phyloP scores from a whole-genome alignment of 2,797 vertebrate genomes.

The Astyanax mexicanus region DNA sequence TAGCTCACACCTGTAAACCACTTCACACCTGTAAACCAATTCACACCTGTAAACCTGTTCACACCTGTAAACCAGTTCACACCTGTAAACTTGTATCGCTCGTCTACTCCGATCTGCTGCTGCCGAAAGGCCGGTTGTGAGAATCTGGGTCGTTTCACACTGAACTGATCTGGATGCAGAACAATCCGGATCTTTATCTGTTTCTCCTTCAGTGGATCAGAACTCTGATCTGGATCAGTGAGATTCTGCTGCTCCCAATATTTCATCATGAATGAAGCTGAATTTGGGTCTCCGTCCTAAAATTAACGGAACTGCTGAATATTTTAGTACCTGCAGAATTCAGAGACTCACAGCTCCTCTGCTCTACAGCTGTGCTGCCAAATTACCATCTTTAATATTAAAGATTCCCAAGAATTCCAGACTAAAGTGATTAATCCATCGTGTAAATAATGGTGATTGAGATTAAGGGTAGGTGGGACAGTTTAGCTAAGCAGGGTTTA shows the following conservation, averaged over 20 bases:
- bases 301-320: constrained; percentile 44
- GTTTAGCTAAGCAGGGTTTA: too few relatives aligned
- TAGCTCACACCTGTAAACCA: too few relatives aligned
- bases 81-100: too few relatives aligned
- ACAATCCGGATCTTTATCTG: background rate
- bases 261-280: background rate
- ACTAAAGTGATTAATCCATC: too few relatives aligned
- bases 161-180: background rate
- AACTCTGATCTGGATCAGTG: background rate
- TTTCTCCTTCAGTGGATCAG: background rate
- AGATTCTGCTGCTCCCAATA: background rate
- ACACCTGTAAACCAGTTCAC: too few relatives aligned
- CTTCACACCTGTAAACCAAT: too few relatives aligned
- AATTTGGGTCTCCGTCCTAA: constrained; percentile 26
- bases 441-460: too few relatives aligned
- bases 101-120: constrained; percentile 3
- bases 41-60: too few relatives aligned
- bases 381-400: too few relatives aligned
- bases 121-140: background rate
- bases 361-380: too few relatives aligned
- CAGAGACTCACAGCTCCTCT: constrained; percentile 10
- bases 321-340: constrained; percentile 41
- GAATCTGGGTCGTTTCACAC: background rate
- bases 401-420: too few relatives aligned
- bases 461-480: too few relatives aligned